Evolutionary conservation across 2,888 invertebrate species (phyloP).

Genomic region (Pachliopta kotzebuea): DNA sequence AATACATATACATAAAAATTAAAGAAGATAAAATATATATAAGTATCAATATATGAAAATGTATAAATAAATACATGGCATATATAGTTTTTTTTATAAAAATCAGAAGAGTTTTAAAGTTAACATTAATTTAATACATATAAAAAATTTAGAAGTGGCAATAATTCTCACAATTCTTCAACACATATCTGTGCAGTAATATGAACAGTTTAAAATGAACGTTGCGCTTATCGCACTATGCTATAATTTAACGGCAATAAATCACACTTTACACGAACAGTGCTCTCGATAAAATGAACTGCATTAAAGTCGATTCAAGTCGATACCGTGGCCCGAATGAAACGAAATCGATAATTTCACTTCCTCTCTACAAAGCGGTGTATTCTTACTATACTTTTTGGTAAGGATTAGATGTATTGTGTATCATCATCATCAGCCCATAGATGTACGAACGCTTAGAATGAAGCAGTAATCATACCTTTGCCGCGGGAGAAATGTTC

Average conservation of each 20-base stretch:
- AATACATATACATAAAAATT: too few relatives aligned
- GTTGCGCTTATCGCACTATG: slow-evolving; percentile 14
- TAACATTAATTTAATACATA: too few relatives aligned
- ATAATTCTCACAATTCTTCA: background rate
- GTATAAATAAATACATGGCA: too few relatives aligned
- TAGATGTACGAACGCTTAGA: too few relatives aligned
- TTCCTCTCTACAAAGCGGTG: background rate
- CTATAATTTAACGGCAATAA: slow-evolving; percentile 25
- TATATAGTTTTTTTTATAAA: too few relatives aligned
- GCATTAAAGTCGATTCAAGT: slow-evolving; percentile 20
- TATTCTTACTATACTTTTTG: background rate
- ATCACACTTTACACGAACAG: slow-evolving; percentile 25
- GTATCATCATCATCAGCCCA: too few relatives aligned
- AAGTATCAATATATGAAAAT: too few relatives aligned
- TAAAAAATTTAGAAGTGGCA: background rate
- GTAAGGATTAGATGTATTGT: too few relatives aligned
- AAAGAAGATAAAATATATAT: too few relatives aligned
- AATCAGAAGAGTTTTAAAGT: too few relatives aligned
- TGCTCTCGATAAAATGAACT: slow-evolving; percentile 24
- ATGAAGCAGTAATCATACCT: too few relatives aligned
- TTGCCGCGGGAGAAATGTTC: too few relatives aligned
- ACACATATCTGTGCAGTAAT: slow-evolving; percentile 16
- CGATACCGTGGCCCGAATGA: slow-evolving; percentile 5
- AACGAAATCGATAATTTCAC: slow-evolving; percentile 5
- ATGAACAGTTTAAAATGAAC: slow-evolving; percentile 19